Conservation (phyloP, 2,888 invertebrate genomes). For the Caradrina clavipalpis region DNA sequence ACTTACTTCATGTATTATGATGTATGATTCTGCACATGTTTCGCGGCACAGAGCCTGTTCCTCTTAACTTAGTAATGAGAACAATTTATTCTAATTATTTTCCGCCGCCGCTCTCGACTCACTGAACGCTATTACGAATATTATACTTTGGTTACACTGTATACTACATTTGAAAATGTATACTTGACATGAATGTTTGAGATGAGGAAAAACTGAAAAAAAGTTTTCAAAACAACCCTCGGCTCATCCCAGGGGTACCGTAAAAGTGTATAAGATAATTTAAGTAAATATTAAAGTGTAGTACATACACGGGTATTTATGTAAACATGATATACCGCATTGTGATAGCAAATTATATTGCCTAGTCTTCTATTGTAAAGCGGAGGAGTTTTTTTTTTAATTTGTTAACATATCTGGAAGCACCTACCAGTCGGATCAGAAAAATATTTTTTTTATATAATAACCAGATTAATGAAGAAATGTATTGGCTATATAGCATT, state of each 20-base stretch:
- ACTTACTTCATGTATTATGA: slow-evolving; percentile 66
- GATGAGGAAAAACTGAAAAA: slow-evolving; percentile 12
- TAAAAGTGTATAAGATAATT: slow-evolving; percentile 5
- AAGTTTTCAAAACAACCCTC: slow-evolving; percentile 14
- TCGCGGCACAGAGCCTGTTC: slow-evolving; percentile 62
- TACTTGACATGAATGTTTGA: slow-evolving; percentile 5
- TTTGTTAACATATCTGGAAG: no score
- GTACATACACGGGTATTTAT: slow-evolving; percentile 1
- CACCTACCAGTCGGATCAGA: no score
- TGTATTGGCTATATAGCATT: no score
- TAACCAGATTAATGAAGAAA: no score
- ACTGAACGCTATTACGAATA: slow-evolving; percentile 64
- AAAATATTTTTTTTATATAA: no score
- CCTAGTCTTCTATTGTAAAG: no score
- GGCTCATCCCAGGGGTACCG: not conserved
- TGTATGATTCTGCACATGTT: slow-evolving; percentile 69
- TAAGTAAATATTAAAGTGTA: slow-evolving; percentile 9
- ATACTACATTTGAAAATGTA: slow-evolving; percentile 16
- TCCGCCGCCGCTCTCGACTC: slow-evolving; percentile 55
- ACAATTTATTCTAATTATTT: slow-evolving; percentile 76
- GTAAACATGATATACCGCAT: not conserved
- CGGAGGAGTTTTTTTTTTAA: no score
- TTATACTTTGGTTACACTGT: slow-evolving; percentile 52
- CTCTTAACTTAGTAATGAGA: slow-evolving; percentile 73
- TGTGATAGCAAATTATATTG: no score